Conservation (phyloP, 2,797 vertebrate genomes). For the Anguilla megastoma region DNA sequence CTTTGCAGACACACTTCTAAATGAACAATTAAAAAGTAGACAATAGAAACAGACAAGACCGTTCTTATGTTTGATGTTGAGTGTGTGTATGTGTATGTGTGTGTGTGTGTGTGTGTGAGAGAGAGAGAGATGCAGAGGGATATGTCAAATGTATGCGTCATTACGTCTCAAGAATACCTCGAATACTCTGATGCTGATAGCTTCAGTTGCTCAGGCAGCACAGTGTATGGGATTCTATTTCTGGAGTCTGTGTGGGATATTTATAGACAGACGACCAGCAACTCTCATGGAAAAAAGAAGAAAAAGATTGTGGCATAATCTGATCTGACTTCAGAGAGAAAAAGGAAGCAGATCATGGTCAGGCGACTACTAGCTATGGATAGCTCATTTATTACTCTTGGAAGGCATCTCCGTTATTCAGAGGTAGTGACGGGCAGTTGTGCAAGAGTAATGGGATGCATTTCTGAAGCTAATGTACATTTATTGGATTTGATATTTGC, state of each 20-base stretch:
- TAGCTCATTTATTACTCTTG: constrained; percentile 8
- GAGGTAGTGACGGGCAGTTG: constrained; percentile 4
- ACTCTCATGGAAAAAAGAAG: constrained; percentile 44
- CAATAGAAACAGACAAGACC: background rate
- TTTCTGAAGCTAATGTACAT: background rate
- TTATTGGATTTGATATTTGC: background rate
- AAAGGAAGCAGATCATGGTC: constrained; percentile 22
- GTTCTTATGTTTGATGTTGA: background rate
- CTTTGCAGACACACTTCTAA: background rate
- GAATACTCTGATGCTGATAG: constrained; percentile 37
- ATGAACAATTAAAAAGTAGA: background rate
- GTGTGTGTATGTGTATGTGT: background rate
- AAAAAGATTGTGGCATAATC: constrained; percentile 35
- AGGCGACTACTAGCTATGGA: constrained; percentile 5
- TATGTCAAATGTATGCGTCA: constrained; percentile 29
- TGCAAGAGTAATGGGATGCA: background rate
- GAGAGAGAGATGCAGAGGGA: constrained; percentile 2
- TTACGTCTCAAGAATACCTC: constrained; percentile 36
- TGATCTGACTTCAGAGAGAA: constrained; percentile 16
- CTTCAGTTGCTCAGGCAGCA: constrained; percentile 40
- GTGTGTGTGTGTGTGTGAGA: background rate
- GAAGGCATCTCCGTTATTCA: constrained; percentile 7
- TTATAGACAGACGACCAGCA: constrained; percentile 49
- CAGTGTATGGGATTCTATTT: constrained; percentile 46
- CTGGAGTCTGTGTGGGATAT: constrained; percentile 44